phyloP scores from a whole-genome alignment of 2,113 vertebrate species.

The Brachyistius frenatus region DNA sequence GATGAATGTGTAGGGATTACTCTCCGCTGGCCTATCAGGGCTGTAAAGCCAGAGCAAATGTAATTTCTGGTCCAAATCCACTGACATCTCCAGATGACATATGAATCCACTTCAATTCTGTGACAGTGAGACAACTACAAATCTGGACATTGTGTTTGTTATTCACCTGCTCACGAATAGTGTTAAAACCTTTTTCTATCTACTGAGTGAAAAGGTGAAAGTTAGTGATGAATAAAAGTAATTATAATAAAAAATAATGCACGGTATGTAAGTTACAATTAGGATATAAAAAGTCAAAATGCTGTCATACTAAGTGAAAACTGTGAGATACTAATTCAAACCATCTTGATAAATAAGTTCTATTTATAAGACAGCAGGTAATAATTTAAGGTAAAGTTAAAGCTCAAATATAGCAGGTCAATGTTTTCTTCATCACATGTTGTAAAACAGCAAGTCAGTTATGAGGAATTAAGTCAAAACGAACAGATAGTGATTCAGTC shows the following conservation, averaged over 20 bases:
- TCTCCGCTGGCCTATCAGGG: slow-evolving; percentile 17
- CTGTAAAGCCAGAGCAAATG: slow-evolving; percentile 45
- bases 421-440: no score
- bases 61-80: slow-evolving; percentile 38
- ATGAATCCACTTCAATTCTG: slow-evolving; percentile 44
- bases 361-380: no score
- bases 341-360: no score
- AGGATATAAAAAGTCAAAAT: no score
- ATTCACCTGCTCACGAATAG: neutral
- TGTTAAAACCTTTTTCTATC: neutral
- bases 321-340: no score
- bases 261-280: no score
- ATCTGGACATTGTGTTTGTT: neutral
- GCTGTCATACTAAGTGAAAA: no score
- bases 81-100: slow-evolving; percentile 39
- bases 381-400: no score
- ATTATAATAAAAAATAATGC: no score
- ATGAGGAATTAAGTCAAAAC: no score
- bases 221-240: neutral
- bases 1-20: slow-evolving; percentile 50
- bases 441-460: no score
- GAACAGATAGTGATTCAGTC: neutral
- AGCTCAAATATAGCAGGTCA: no score
- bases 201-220: neutral
- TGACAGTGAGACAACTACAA: slow-evolving; percentile 3